These are phyloP conservation scores for Stenoptilia bipunctidactyla DNA, from an alignment of 2,888 invertebrate genomes.

Conservation along the genomic window DNA sequence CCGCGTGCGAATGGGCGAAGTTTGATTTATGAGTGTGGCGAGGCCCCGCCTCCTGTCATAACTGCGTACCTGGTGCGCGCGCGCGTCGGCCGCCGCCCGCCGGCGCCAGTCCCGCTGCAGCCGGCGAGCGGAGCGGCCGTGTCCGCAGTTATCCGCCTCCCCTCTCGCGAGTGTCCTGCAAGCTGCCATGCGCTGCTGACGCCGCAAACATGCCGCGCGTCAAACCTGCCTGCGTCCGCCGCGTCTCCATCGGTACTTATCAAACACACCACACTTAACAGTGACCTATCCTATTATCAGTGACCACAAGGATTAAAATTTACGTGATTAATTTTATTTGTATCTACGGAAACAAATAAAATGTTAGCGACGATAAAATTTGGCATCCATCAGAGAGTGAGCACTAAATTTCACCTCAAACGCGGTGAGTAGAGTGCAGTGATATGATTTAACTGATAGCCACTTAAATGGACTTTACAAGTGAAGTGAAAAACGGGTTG, in stretches of 20 bases:
- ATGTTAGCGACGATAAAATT: constrained; percentile 76
- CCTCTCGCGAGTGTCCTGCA: constrained; percentile 27
- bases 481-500: too few relatives aligned
- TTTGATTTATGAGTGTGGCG: constrained; percentile 77
- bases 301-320: constrained; percentile 33
- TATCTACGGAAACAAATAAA: constrained; percentile 64
- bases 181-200: constrained; percentile 56
- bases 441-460: background rate
- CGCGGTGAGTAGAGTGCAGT: constrained; percentile 53
- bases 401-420: constrained; percentile 54
- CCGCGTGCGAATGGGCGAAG: constrained; percentile 75
- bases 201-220: constrained; percentile 62
- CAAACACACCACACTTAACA: constrained; percentile 14
- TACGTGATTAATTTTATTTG: constrained; percentile 20
- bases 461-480: too few relatives aligned
- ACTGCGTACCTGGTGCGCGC: constrained; percentile 76
- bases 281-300: constrained; percentile 25
- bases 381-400: constrained; percentile 72
- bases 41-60: constrained; percentile 78
- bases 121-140: constrained; percentile 67
- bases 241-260: constrained; percentile 70
- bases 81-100: constrained; percentile 53
- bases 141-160: constrained; percentile 40
- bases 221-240: constrained; percentile 68
- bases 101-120: constrained; percentile 67